Base-by-base conservation (phyloP, 1,140 invertebrate species). In the Pantala flavescens region DNA sequence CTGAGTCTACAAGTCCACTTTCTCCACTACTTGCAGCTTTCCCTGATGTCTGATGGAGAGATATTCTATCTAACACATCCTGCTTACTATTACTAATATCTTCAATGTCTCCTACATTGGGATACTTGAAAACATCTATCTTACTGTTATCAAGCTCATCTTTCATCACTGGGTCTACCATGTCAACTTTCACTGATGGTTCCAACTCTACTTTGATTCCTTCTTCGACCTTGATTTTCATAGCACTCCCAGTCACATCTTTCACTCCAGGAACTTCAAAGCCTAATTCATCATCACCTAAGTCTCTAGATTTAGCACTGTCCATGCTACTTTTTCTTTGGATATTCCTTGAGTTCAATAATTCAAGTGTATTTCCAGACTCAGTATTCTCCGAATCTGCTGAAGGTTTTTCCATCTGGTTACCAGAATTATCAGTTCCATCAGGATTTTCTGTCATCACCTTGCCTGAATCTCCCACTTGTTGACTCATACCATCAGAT, bases 1-100 rank as follows among this genome's bases (percentile, higher is more conserved):
- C 81, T 76, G 83, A 77, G 71, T 78, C 84, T 11, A 76, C 42
- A 63, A 63, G 49, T 63, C 49, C 49, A 19, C 16, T 21, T 21
- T 63, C 49, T 63, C 49, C 49, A 19, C 16, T 63, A 5, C 16
- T 63, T 1, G 12, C 49, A 3, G 12, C n/a, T 63, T 63, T 63
- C 16, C 49, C 49, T 63, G 14, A 21, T 7, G 16, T 21, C 14
- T 16, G 14, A 19, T 63, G 49, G n/a, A 63, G 49, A 63, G 49
- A 63, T 19, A 63, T 63, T 19, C n/a, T 63, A 5, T 63, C 49
- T 63, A 63, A 63, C 49, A 63, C n/a, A 63, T 63, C 49, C n/a
- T 63, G 49, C 49, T 63, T 63, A 63, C 49, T 21, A 19, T 63
- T 21, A 63, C 12, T 63, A 16, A 63, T 14, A 63, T 63, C 49